phyloP scores from a whole-genome alignment of 2,113 vertebrate genomes.

The Panthera leo region DNA sequence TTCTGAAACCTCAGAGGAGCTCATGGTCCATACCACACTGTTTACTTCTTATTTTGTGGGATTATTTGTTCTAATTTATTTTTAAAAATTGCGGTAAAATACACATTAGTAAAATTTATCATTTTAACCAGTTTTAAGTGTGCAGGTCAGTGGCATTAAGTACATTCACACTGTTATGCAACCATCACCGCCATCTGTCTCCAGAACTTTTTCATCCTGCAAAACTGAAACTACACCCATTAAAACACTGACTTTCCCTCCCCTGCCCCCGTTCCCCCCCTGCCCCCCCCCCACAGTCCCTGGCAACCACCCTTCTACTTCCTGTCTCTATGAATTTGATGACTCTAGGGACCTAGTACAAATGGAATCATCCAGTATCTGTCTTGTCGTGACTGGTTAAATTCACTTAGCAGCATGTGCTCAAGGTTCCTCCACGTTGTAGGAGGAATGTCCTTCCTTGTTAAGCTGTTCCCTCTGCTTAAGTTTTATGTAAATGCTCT shows the following conservation, averaged over 20 bases:
- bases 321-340: not conserved
- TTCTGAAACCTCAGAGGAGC: not conserved
- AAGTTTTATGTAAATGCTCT: not conserved
- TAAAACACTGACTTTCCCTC: fast-evolving
- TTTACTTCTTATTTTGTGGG: not conserved
- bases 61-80: not conserved
- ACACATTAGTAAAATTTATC: not conserved
- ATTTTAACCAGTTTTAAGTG: not conserved
- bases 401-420: not conserved
- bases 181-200: not conserved
- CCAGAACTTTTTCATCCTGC: not conserved
- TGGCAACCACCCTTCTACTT: not conserved
- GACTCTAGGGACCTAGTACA: fast-evolving
- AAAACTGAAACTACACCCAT: not conserved
- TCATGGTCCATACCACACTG: not conserved
- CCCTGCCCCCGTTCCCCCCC: fast-evolving
- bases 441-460: not conserved
- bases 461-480: not conserved
- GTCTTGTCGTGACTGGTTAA: no score
- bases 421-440: no score
- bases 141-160: fast-evolving
- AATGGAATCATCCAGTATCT: fast-evolving
- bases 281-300: fast-evolving
- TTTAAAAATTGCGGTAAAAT: not conserved
- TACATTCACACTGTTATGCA: not conserved